Evolutionary conservation across 1,140 invertebrate species (phyloP), one percentile per base, ranked within the genome.

Genomic region (Archivesica marissinica): DNA sequence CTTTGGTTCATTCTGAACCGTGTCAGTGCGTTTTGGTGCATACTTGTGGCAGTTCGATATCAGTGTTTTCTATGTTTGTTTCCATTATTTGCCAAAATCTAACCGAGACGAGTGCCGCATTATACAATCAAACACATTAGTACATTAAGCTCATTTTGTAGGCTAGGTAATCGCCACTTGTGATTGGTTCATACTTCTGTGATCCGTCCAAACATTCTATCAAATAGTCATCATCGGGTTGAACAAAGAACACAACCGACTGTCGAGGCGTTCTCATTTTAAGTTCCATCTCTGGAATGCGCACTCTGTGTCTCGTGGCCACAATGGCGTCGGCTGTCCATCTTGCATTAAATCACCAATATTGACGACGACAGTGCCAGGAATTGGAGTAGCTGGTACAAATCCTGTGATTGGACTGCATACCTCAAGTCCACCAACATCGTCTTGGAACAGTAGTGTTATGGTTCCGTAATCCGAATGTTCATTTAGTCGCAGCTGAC

Each of bases 401-500:
- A 68, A 89, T 2, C 78, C 78, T n/a, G 30, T 50, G 2, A 44
- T 64, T 6, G 61, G 78, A 50, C 54, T 75, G 23, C 54, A 0
- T 54, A 94, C 94, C 90, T 94, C 92, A 4, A 94, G 88, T 23
- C 94, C 93, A 2, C 94, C 92, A 72, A 92, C 91, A 91, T 90
- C 87, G 81, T 95, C 95, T 94, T 97, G 96, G 50, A 96, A 95
- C 33, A 97, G 93, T 56, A 97, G 93, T 38, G 96, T 97, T 92
- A 97, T 96, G 39, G 96, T 96, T 84, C 96, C 96, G 82, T 96
- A 96, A 91, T 97, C 96, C n/a, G 96, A 95, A 88, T 96, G 96
- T 0, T 96, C 95, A 0, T 96, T 96, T 76, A 96, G 96, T 39
- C 96, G 95, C 33, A 96, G 95, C 84, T 96, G 88, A 4, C 90